A percentile compares a stretch with the other conserved stretches of the same genome.
Evolutionary conservation across 2,888 invertebrate species (phyloP).

Genomic region (Morinoia aosen): DNA sequence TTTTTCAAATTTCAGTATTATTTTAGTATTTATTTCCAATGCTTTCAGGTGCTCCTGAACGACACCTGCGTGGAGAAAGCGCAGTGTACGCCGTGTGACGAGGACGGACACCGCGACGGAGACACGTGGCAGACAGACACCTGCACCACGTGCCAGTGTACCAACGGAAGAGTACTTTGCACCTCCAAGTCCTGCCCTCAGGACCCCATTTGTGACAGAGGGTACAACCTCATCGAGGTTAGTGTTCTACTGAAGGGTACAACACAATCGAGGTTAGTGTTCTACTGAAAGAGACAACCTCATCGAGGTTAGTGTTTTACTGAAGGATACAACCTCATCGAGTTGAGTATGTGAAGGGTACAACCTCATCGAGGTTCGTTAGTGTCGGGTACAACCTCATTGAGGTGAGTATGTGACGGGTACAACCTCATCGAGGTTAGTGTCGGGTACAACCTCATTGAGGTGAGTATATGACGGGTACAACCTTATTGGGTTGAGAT

Average conservation of each 20-base stretch:
- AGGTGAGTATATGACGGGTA: no score
- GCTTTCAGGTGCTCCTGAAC: constrained; percentile 77
- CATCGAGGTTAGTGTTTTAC: no score
- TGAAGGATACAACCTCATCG: no score
- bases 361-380: no score
- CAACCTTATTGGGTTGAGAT: no score
- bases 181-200: constrained; percentile 67
- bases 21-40: no score
- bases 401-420: constrained; percentile 56
- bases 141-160: constrained; percentile 83
- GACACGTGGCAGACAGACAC: constrained; percentile 74
- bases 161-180: constrained; percentile 68
- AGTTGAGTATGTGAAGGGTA: no score
- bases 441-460: no score
- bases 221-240: constrained; percentile 65
- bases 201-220: constrained; percentile 65
- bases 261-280: neutral
- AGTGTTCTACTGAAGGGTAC: neutral
- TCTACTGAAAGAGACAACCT: no score
- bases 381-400: constrained; percentile 65
- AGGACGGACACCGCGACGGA: constrained; percentile 77
- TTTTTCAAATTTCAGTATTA: no score
- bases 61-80: constrained; percentile 80
- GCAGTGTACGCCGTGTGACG: constrained; percentile 83
- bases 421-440: neutral